Conservation (phyloP, 2,113 vertebrate genomes). For the Thunnus maccoyii region DNA sequence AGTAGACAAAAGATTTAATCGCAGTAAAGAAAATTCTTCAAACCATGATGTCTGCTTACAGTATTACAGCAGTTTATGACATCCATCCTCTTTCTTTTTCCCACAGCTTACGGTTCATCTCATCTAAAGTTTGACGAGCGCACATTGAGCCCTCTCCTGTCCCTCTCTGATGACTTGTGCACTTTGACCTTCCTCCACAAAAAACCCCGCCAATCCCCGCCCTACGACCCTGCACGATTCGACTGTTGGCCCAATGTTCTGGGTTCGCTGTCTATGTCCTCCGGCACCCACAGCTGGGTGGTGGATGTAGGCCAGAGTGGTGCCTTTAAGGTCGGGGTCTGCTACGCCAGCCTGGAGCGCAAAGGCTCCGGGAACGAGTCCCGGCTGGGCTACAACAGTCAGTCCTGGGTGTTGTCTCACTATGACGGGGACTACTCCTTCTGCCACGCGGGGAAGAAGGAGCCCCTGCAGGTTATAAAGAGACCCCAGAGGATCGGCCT, state of each 20-base stretch:
- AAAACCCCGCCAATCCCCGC: conserved; percentile 80
- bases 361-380: conserved; percentile 88
- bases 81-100: neutral
- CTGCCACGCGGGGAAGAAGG: conserved; percentile 84
- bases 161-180: conserved; percentile 86
- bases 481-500: conserved; percentile 86
- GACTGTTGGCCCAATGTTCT: conserved; percentile 95
- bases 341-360: conserved; percentile 88
- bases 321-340: conserved; percentile 94
- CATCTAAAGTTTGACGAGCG: conserved; percentile 87
- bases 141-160: conserved; percentile 89
- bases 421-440: conserved; percentile 91
- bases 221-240: conserved; percentile 88
- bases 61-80: neutral
- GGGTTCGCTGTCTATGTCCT: conserved; percentile 83
- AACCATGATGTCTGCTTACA: neutral
- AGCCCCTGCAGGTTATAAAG: conserved; percentile 81
- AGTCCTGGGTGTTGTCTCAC: conserved; percentile 94
- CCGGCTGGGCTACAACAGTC: conserved; percentile 89
- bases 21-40: neutral
- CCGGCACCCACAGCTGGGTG: conserved; percentile 89
- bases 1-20: neutral
- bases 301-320: conserved; percentile 88
- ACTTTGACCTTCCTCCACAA: conserved; percentile 90
- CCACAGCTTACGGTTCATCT: conserved; percentile 76